Conservation (phyloP, 1,140 invertebrate genomes). For the Drosophila chauvacae region DNA sequence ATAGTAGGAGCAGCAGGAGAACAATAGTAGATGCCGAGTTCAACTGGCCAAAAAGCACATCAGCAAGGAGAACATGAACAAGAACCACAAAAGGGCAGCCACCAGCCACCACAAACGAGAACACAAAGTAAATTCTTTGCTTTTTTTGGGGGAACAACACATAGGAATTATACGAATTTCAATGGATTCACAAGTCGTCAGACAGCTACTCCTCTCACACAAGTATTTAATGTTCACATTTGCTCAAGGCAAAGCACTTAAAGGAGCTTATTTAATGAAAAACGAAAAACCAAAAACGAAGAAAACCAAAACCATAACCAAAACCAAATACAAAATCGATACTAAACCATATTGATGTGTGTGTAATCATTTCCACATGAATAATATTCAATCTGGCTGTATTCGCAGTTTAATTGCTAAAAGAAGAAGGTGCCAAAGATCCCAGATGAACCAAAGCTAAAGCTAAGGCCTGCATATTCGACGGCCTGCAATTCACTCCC, state of each 20-base stretch:
- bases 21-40: constrained; percentile 33
- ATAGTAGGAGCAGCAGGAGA: constrained; percentile 20
- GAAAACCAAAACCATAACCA: constrained; percentile 13
- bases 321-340: constrained; percentile 38
- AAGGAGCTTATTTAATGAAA: constrained; percentile 76
- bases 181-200: constrained; percentile 58
- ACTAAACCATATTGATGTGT: constrained; percentile 47
- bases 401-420: constrained; percentile 52
- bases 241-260: constrained; percentile 58
- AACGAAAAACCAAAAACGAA: constrained; percentile 11
- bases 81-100: constrained; percentile 34
- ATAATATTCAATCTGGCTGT: constrained; percentile 49
- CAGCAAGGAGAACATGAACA: constrained; percentile 26
- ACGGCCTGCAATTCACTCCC: constrained; percentile 22
- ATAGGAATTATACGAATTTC: constrained; percentile 84
- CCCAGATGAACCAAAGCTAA: constrained; percentile 40
- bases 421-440: constrained; percentile 39
- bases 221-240: constrained; percentile 57
- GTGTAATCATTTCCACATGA: constrained; percentile 37
- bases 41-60: constrained; percentile 59
- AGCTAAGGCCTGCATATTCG: constrained; percentile 3
- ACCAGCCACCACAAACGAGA: constrained; percentile 39
- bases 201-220: constrained; percentile 47
- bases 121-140: constrained; percentile 66
- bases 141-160: constrained; percentile 82